Evolutionary conservation across 2,797 vertebrate genomes (phyloP), one percentile per base, ranked within the genome.

Genomic region (Sebastes variabilis): DNA sequence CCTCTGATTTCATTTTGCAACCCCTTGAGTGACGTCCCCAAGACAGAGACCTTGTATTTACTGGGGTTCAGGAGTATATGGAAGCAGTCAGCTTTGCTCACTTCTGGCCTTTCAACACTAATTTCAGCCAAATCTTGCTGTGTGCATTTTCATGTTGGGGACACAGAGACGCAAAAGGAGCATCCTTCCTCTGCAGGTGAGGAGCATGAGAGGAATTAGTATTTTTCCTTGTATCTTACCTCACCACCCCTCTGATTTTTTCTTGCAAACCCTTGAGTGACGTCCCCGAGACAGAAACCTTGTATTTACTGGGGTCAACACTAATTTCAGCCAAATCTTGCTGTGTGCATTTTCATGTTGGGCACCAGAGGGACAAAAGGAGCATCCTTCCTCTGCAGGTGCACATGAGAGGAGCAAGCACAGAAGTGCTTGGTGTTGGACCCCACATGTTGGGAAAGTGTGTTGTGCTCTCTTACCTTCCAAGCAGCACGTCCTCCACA

Each of bases 401-500:
- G 2, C 36, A 16, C 66, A 30, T 4, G 11, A 46, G 22, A 61
- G 55, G 12, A 18, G 14, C 38, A 61, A 24, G 34, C 4, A 36
- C 34, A 36, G 34, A 12, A 36, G 16, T 14, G 8, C 1, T 6
- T 59, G 9, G 38, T 56, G 61, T 22, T 22, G 34, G 18, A 77
- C 8, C 11, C 60, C 59, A 34, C 42, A 20, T 38, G 72, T 24
- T 64, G 56, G 24, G 30, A 46, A 66, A 65, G 52, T 54, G 58
- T 36, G 36, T 38, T 20, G 38, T 29, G 46, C 49, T 52, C 36
- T 32, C 93, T 92, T 97, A 99, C 98, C 98, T 98, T 99, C 98
- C 91, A 99, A 95, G 94, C 98, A 99, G 96, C 98, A 99, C 69
- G 98, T 99, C 96, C 98, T 99, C 98, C 98, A 99, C 93, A 99